Evolutionary conservation across 2,113 vertebrate species (phyloP).

Genomic region (Ellobius talpinus): DNA sequence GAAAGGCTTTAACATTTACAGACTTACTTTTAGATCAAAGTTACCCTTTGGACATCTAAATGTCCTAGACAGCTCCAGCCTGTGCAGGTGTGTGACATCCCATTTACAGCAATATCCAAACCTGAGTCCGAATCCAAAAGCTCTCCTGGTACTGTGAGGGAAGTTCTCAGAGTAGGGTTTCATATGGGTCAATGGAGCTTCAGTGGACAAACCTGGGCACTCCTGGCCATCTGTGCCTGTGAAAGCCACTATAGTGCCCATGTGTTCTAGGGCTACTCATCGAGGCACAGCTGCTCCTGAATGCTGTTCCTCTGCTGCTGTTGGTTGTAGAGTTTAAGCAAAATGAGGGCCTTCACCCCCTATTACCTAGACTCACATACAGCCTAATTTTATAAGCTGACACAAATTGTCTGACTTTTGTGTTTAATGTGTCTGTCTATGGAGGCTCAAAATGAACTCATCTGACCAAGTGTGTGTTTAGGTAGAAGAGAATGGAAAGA

Average conservation of each 20-base stretch:
- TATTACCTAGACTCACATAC: background rate
- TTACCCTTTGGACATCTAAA: conserved; percentile 1
- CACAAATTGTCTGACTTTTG: conserved; percentile 23
- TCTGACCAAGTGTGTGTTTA: conserved; percentile 2
- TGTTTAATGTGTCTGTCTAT: background rate
- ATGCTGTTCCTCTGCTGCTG: background rate
- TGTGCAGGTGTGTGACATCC: background rate
- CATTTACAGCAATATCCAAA: background rate
- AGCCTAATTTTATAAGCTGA: background rate
- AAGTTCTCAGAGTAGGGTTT: background rate
- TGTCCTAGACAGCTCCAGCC: background rate
- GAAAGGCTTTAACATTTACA: background rate
- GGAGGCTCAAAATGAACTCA: background rate
- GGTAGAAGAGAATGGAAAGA: background rate
- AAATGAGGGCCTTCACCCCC: background rate
- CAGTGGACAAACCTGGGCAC: background rate
- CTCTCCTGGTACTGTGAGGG: background rate
- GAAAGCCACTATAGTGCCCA: background rate
- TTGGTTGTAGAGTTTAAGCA: background rate
- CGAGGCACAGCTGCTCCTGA: background rate
- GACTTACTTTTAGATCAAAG: conserved; percentile 36
- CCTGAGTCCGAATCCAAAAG: background rate
- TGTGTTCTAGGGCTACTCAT: background rate
- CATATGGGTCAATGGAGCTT: background rate
- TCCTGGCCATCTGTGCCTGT: background rate